Percentiles rank a stretch among this genome's conserved stretches.
These are phyloP conservation scores for Cyclophora albipunctata DNA, from an alignment of 2,888 invertebrate species.

Conservation along the genomic window DNA sequence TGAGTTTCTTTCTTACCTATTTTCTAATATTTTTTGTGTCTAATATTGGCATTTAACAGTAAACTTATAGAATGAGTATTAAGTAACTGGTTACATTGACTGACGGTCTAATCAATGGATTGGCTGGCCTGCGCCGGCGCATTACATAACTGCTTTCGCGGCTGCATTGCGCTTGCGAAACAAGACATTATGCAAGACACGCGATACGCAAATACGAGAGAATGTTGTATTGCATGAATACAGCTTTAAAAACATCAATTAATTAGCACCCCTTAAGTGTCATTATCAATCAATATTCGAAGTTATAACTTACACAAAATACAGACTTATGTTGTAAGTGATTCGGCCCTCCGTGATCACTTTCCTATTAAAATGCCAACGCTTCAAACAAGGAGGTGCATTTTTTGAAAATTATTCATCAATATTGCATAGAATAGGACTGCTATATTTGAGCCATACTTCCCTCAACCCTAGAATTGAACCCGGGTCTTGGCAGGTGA, in stretches of 20 bases:
- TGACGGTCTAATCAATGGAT: slow-evolving; percentile 63
- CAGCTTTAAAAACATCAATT: neutral
- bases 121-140: slow-evolving; percentile 31
- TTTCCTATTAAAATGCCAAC: too few relatives aligned
- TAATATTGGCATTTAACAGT: slow-evolving; percentile 14
- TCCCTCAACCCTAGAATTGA: too few relatives aligned
- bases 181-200: slow-evolving; percentile 56
- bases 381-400: too few relatives aligned
- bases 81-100: slow-evolving; percentile 62
- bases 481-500: too few relatives aligned
- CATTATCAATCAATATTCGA: too few relatives aligned
- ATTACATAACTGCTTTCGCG: slow-evolving; percentile 69
- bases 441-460: too few relatives aligned
- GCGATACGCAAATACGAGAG: slow-evolving; percentile 53
- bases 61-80: slow-evolving; percentile 35
- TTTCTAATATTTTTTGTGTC: neutral
- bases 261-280: neutral
- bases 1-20: too few relatives aligned
- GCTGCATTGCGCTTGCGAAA: slow-evolving; percentile 61
- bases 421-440: too few relatives aligned
- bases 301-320: too few relatives aligned
- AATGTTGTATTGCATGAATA: slow-evolving; percentile 28
- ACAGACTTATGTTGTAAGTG: too few relatives aligned
- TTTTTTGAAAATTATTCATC: too few relatives aligned
- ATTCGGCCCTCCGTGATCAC: too few relatives aligned